These are phyloP conservation scores for Centropyge bicolor DNA, from an alignment of 2,797 vertebrate genomes.

Conservation along the genomic window DNA sequence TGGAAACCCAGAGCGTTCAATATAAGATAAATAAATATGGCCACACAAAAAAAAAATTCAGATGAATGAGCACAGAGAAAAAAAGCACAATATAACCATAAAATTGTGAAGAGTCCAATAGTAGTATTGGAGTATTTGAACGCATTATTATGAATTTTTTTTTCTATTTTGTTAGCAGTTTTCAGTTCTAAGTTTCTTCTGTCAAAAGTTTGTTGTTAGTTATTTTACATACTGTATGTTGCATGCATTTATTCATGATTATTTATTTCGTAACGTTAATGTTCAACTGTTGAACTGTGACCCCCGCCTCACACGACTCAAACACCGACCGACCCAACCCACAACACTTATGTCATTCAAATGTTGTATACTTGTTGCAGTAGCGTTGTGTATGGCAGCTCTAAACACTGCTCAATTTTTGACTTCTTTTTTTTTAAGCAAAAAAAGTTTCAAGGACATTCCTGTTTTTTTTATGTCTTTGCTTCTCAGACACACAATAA, in stretches of 20 bases:
- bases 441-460: too few species aligned
- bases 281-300: constrained; percentile 7
- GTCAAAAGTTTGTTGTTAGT: neutral
- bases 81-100: neutral
- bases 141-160: neutral
- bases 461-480: neutral
- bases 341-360: neutral
- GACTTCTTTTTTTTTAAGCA: too few species aligned
- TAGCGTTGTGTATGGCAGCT: too few species aligned
- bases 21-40: neutral
- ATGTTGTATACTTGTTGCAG: neutral
- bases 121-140: neutral
- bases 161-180: neutral
- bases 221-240: neutral
- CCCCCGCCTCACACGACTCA: neutral
- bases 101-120: neutral
- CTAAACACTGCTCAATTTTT: too few species aligned
- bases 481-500: neutral
- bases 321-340: too few species aligned
- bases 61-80: neutral
- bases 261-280: neutral
- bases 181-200: too few species aligned
- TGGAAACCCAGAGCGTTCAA: neutral
- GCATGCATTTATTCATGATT: neutral
- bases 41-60: neutral